Base-by-base conservation (phyloP, 2,888 invertebrate genomes). In the Hirtodrosophila duncani region DNA sequence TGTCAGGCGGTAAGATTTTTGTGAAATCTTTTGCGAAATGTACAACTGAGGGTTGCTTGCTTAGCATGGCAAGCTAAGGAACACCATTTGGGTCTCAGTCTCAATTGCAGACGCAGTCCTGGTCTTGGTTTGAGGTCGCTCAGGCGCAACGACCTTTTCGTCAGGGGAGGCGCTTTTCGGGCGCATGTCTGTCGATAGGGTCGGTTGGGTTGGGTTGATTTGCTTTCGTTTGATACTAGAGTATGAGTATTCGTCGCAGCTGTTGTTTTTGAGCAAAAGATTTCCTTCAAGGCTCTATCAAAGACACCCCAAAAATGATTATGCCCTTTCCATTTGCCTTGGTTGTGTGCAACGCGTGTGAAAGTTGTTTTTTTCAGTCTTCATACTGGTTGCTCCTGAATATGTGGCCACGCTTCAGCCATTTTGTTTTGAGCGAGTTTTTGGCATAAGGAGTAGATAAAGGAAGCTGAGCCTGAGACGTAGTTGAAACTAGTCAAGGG, bases 91-190 rank as follows among this genome's bases (percentile, higher is more conserved):
- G n/a, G n/a, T n/a, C n/a, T n/a, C n/a, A n/a, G n/a, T n/a, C 23
- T 10, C 8, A 5, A 23, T 45, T 21, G 50, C 21, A 42, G 29
- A 16, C 9, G 14, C 16, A 16, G 16, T 14, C 16, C n/a, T 13
- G n/a, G n/a, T n/a, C 31, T 16, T 8, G 34, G 39, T 29, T 38
- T 50, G 52, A 43, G 63, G 55, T 67, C 71, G 81, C 62, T 50
- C 68, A 81, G 80, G 77, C 77, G 80, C 77, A 81, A 77, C 77
- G 80, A 80, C 80, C 81, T 81, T 67, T 70, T 52, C 44, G 30
- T 26, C 31, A 44, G 26, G 57, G 67, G 63, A 63, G 63, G 63
- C 31, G 31, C 48, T 59, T 65, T 74, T 56, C 18, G 58, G 58
- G 53, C 48, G 37, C 49, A 58, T 57, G 49, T 53, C 49, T 42